Percentiles rank a stretch among this genome's conserved stretches.
These are phyloP conservation scores for Petaurus breviceps DNA, from an alignment of 2,113 vertebrate genomes.

Conservation along the genomic window DNA sequence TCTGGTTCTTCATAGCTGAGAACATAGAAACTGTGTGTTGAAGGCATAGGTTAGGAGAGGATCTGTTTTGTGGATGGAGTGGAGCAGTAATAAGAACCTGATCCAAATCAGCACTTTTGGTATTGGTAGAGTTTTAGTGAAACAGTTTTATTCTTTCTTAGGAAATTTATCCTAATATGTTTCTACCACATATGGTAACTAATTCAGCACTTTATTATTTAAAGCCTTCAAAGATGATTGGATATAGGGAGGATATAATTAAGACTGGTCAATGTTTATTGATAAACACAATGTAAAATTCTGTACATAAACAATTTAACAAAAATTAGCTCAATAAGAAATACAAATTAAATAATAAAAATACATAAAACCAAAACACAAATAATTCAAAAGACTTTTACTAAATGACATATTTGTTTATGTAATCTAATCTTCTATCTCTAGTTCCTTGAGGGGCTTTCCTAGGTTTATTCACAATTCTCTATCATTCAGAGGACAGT, in stretches of 20 bases:
- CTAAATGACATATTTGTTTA: not conserved
- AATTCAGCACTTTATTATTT: not conserved
- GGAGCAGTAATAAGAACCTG: not conserved
- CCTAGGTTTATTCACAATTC: not conserved
- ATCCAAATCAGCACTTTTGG: not conserved
- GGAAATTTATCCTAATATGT: not conserved
- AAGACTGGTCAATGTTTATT: not conserved
- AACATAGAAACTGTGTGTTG: not conserved
- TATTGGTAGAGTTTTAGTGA: constrained; percentile 12
- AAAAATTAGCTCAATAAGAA: not conserved
- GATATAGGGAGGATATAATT: not conserved
- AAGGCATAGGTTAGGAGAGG: not conserved
- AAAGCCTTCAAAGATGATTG: not conserved
- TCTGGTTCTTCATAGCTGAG: not conserved
- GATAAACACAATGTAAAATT: not conserved
- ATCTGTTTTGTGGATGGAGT: not conserved
- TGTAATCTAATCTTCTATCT: not conserved
- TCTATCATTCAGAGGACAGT: not conserved
- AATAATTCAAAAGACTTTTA: not conserved
- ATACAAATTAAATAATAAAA: not conserved
- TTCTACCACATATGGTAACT: not conserved
- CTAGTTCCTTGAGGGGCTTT: not conserved
- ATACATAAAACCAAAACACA: not conserved
- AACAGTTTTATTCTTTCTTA: not conserved
- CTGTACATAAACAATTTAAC: not conserved